phyloP scores from a whole-genome alignment of 2,888 invertebrate genomes.

The Tenthredo scrophulariae region DNA sequence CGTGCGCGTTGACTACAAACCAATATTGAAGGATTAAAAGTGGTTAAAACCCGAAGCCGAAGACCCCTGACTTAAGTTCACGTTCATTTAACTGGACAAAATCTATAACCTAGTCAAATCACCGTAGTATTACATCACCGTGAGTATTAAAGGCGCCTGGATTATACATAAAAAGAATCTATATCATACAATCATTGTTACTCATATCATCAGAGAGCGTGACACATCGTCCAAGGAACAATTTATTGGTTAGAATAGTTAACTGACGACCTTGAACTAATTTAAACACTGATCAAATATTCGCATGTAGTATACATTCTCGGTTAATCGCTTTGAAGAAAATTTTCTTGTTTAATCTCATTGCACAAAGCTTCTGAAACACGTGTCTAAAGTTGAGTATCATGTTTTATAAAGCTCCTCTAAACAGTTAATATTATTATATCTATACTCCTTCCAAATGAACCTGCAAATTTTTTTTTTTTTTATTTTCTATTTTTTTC shows the following conservation, averaged over 20 bases:
- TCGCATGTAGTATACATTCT: neutral
- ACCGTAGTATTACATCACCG: constrained; percentile 61
- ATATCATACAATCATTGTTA: neutral
- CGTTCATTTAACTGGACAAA: constrained; percentile 37
- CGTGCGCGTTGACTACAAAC: constrained; percentile 8
- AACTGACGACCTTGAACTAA: constrained; percentile 54
- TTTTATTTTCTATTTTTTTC: too few species aligned
- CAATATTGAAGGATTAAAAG: neutral
- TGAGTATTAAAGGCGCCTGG: constrained; percentile 56
- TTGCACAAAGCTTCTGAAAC: neutral
- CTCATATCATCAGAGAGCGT: neutral
- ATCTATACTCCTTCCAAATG: neutral
- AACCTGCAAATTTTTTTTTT: neutral
- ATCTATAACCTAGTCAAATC: constrained; percentile 38
- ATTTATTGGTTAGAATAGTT: constrained; percentile 10
- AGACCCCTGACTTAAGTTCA: neutral
- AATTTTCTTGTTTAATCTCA: neutral
- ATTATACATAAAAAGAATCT: neutral
- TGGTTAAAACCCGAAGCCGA: neutral
- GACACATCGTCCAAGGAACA: neutral
- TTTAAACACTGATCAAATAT: constrained; percentile 2
- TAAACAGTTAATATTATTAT: neutral
- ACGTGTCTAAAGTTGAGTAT: neutral
- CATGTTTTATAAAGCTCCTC: neutral
- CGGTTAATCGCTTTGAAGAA: neutral